phyloP scores from a whole-genome alignment of 2,888 invertebrate genomes.

The Aporophyla nigra region DNA sequence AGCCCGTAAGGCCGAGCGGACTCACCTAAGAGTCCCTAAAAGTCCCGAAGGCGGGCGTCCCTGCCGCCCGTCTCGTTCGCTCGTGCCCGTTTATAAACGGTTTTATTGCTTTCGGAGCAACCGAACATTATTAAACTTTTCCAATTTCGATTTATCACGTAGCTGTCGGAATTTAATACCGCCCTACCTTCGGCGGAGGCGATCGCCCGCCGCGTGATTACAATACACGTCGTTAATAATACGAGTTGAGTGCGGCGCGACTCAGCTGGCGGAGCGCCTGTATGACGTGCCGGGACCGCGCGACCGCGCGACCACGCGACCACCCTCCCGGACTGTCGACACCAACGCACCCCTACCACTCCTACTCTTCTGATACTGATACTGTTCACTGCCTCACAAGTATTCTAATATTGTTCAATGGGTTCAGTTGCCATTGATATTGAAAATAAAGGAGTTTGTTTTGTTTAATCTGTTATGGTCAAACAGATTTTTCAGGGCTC shows the following conservation, averaged over 20 bases:
- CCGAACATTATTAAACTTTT: conserved; percentile 92
- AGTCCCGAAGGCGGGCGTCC: conserved; percentile 89
- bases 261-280: conserved; percentile 69
- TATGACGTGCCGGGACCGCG: conserved; percentile 52
- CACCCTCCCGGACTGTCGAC: conserved; percentile 43
- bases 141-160: conserved; percentile 92
- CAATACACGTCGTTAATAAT: conserved; percentile 91
- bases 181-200: conserved; percentile 91
- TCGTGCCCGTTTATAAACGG: conserved; percentile 91
- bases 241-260: conserved; percentile 81
- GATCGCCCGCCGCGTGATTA: conserved; percentile 91
- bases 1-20: conserved; percentile 83
- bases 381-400: conserved; percentile 29
- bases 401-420: conserved; percentile 24
- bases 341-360: conserved; percentile 65
- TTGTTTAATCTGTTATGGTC: neutral
- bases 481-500: neutral
- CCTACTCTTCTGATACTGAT: conserved; percentile 31
- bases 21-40: conserved; percentile 90
- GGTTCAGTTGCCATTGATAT: conserved; percentile 15
- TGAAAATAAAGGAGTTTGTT: conserved; percentile 5
- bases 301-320: conserved; percentile 45
- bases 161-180: conserved; percentile 92
- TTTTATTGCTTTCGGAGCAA: conserved; percentile 91
- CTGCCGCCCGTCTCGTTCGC: conserved; percentile 90